Base-by-base conservation (phyloP, 2,113 vertebrate species). In the Neolamprologus variostigma region DNA sequence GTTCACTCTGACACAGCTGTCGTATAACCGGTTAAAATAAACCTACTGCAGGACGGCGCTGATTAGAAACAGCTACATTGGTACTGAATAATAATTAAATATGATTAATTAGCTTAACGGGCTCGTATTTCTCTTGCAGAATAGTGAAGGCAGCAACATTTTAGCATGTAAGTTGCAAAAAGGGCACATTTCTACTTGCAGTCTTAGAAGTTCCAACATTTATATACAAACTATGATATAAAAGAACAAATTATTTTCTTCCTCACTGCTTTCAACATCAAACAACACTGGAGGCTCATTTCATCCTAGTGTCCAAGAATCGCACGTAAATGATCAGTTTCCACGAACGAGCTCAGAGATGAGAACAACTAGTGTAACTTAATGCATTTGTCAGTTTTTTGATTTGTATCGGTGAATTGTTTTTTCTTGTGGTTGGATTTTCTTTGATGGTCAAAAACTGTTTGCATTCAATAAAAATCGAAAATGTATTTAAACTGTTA, bases 271-370 rank as follows among this genome's bases (percentile, higher is more conserved):
- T 71, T 14, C n/a, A n/a, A 66, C 61, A 66, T 23, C 66, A 42
- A 71, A 42, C 66, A 42, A 71, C n/a, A 71, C 1, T 3, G 35
- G n/a, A 6, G 66, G 0, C 0, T 71, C 66, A 0, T 26, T 71
- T 23, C n/a, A 71, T 42, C 35, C 2, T 2, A 42, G 66, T 4
- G n/a, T 71, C 8, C 35, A 23, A 71, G 66, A 0, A 66, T n/a
- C 9, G 8, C n/a, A 23, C 7, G 8, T 71, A 23, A 23, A 71
- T 23, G 4, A 42, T 42, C 66, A 0, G 19, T 42, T 71, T 16
- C n/a, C n/a, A 68, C 0, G 35, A 0, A 13, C 12, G 19, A 68
- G 19, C 63, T 68, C 63, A 68, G 63, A 68, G 63, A 21, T 21
- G 7, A 40, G 63, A 68, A 68, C 63, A 40, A 40, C 19, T 68